Conservation (phyloP, 35 echinoderm and acorn worm species). For the Apostichopus parvimensis region DNA sequence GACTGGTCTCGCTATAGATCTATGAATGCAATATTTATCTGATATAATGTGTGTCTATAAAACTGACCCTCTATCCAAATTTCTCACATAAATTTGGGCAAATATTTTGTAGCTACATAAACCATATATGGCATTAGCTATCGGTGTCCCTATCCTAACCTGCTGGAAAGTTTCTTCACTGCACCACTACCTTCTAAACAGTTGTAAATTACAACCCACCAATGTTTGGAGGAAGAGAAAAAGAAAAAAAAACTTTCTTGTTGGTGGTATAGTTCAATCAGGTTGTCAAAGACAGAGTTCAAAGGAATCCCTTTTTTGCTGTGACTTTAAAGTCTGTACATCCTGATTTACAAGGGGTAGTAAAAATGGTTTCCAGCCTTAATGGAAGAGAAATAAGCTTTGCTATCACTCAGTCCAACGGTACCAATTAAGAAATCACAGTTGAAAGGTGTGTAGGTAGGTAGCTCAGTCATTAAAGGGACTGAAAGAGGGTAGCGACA, state of each 20-base stretch:
- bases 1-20: too few relatives aligned
- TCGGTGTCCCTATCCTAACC: background rate
- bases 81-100: slow-evolving; percentile 40
- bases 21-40: background rate
- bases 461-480: too few relatives aligned
- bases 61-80: background rate
- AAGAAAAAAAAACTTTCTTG: background rate
- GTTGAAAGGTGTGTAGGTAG: too few relatives aligned
- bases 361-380: background rate
- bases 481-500: too few relatives aligned
- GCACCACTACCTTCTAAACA: background rate
- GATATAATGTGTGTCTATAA: background rate
- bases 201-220: slow-evolving; percentile 13
- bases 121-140: background rate
- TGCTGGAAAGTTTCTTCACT: background rate
- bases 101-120: background rate
- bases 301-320: background rate
- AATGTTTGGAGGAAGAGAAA: slow-evolving; percentile 1
- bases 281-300: slow-evolving; percentile 4
- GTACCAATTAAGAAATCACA: too few relatives aligned
- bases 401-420: background rate
- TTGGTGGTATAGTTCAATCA: background rate
- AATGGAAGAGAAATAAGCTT: slow-evolving; percentile 39
- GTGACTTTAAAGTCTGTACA: too few relatives aligned
- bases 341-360: slow-evolving; percentile 7